Evolutionary conservation across 2,113 vertebrate species (phyloP).

Genomic region (Myiozetetes cayanensis): DNA sequence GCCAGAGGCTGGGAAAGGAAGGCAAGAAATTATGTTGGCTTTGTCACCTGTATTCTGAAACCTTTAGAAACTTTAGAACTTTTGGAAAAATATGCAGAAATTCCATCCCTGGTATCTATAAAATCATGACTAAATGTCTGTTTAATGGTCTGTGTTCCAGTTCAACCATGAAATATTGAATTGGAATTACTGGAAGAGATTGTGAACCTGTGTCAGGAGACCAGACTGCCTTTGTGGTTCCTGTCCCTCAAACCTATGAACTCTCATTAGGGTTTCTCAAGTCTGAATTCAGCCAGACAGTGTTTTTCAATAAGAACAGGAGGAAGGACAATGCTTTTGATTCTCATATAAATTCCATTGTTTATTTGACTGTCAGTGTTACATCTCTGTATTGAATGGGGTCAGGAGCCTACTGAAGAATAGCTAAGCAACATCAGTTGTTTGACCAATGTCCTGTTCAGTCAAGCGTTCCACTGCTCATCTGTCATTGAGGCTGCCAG

Average conservation of each 20-base stretch:
- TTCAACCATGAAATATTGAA: neutral
- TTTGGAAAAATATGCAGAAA: neutral
- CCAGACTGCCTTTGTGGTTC: neutral
- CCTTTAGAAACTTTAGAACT: neutral
- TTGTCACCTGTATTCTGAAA: neutral
- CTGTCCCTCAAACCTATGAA: neutral
- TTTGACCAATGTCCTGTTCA: slow-evolving; percentile 26
- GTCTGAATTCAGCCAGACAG: neutral
- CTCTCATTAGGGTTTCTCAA: neutral
- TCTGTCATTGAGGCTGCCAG: slow-evolving; percentile 51
- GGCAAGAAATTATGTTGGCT: neutral
- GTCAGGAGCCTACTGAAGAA: neutral
- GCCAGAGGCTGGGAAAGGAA: neutral
- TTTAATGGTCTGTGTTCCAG: neutral
- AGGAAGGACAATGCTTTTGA: neutral
- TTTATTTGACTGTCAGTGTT: neutral
- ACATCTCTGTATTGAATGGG: neutral
- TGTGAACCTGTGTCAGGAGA: neutral
- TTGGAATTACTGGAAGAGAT: neutral
- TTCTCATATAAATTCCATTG: neutral
- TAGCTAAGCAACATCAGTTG: neutral
- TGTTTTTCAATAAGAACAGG: neutral
- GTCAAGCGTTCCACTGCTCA: neutral
- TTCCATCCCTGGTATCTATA: neutral
- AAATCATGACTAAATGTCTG: neutral